A percentile compares a stretch with the other conserved stretches of the same genome.
phyloP scores from a whole-genome alignment of 2,113 vertebrate species.

The Urocolius indicus region DNA sequence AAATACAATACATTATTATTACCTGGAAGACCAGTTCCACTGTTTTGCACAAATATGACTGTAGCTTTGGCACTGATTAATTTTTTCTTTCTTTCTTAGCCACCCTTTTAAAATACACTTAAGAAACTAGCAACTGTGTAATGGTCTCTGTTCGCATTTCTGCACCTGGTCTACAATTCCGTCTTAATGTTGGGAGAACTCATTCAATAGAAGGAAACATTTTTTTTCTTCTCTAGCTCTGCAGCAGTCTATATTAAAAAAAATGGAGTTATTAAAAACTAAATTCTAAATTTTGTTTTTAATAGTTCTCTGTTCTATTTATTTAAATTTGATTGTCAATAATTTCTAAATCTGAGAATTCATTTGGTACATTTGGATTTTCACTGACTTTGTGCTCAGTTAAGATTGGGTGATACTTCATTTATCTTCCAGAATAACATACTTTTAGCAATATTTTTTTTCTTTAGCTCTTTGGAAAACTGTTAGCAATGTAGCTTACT shows the following conservation, averaged over 20 bases:
- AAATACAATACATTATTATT: background rate
- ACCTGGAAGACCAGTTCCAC: background rate
- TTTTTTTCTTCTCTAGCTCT: background rate
- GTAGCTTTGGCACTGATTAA: background rate
- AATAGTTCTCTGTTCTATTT: background rate
- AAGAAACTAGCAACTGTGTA: background rate
- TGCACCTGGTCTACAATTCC: background rate
- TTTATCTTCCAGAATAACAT: background rate
- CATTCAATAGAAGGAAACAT: background rate
- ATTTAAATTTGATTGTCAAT: background rate
- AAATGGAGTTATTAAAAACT: background rate
- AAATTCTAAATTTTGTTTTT: background rate
- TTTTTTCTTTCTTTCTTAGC: background rate
- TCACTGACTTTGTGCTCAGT: background rate
- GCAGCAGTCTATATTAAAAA: background rate
- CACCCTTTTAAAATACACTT: background rate
- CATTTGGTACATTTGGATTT: background rate
- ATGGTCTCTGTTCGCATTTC: background rate
- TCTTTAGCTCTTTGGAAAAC: background rate
- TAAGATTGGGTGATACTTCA: background rate
- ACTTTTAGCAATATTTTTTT: background rate
- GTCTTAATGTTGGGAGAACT: background rate
- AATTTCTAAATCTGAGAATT: background rate
- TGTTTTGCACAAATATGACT: background rate
- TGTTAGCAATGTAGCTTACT: background rate